Percentiles rank a stretch among this genome's conserved stretches.
Evolutionary conservation across 2,113 vertebrate species (phyloP).

Genomic region (Paratilapia polleni): DNA sequence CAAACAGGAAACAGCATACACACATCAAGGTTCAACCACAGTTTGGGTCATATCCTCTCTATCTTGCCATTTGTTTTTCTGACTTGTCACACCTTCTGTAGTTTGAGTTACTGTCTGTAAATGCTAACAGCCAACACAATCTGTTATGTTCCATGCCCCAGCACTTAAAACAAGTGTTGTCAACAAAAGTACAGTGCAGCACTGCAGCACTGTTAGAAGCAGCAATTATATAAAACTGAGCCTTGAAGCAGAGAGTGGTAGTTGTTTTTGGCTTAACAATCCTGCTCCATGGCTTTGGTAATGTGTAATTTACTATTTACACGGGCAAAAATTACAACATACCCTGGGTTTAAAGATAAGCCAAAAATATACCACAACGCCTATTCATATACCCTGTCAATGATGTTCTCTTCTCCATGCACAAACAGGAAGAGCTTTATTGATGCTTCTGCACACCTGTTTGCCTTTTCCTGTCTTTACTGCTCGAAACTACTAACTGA

Average conservation of each 20-base stretch:
- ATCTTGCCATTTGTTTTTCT: slow-evolving; percentile 33
- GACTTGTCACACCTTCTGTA: neutral
- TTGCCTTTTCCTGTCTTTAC: slow-evolving; percentile 42
- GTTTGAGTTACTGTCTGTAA: slow-evolving; percentile 1
- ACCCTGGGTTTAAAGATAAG: neutral
- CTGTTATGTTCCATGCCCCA: neutral
- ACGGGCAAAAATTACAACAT: neutral
- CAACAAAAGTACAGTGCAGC: neutral
- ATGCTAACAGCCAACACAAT: neutral
- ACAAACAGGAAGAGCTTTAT: slow-evolving; percentile 40
- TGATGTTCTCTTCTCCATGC: neutral
- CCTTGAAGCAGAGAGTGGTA: neutral
- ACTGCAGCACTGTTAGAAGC: neutral
- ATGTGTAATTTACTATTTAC: slow-evolving; percentile 14
- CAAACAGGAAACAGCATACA: slow-evolving; percentile 77
- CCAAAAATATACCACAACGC: neutral
- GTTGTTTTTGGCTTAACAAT: neutral
- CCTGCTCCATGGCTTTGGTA: neutral
- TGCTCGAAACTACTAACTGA: neutral
- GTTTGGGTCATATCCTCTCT: slow-evolving; percentile 69
- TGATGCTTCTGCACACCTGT: slow-evolving; percentile 37
- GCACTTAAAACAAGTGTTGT: neutral
- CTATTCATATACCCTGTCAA: neutral
- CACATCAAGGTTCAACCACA: slow-evolving; percentile 49
- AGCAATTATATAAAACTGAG: slow-evolving; percentile 8